Evolutionary conservation across 2,797 vertebrate genomes (phyloP), one percentile per base, ranked within the genome.

Genomic region (Spinibarbus caldwelli): DNA sequence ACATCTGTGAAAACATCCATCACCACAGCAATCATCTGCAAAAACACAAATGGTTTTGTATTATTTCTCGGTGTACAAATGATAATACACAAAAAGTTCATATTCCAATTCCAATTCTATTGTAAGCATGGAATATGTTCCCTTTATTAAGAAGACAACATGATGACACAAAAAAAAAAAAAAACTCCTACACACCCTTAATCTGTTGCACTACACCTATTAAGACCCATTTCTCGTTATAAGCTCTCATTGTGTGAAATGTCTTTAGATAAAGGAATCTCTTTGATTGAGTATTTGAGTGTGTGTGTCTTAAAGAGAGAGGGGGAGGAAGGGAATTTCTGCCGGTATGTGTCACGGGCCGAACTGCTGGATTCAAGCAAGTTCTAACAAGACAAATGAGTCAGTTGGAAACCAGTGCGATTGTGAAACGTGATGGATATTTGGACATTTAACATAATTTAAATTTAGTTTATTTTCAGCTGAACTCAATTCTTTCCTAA

Each of bases 1-100:
- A 99, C 96, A 0, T 99, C 98, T 0, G 98, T 99, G 90, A 99
- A 99, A 91, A 94, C 94, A 86, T 99, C 98, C 98, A 99, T 99
- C 80, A 98, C 98, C 86, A 99, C 96, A 0, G 97, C 97, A 0
- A 99, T 96, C 78, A 99, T 96, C 98, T 99, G 89, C 1, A 29
- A 77, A 80, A 38, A 81, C 66, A 73, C 29, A 62, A 19, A 26
- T 34, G 4, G 1, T 72, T 59, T 34, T 59, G 23, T 31, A 82
- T 82, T 72, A 2, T 45, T 73, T 67, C 12, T 66, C n/a, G 3
- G 4, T 59, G 80, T 70, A 43, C n/a, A 70, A 41, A 11, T 77
- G 26, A 31, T 68, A 49, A 41, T 38, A 49, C 21, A 21, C 29
- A 36, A 36, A 36, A 34, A 36, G 26, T 10, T 57, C 14, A 43